These are phyloP conservation scores for Zoanthus solanderi DNA, from an alignment of 92 coral and sea anemone species.

Conservation along the genomic window DNA sequence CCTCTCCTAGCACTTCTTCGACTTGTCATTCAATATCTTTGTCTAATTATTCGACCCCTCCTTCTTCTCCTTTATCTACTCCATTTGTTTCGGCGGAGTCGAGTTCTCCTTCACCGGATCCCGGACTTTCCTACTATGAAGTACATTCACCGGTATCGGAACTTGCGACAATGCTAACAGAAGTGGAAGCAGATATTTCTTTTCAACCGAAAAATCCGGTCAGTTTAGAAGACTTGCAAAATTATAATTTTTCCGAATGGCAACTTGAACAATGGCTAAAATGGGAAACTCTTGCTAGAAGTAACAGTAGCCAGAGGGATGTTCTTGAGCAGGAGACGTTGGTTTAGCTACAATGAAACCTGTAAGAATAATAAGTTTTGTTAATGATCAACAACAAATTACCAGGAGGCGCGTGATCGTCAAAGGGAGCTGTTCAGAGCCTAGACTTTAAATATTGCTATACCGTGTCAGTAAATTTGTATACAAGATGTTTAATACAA, in stretches of 20 bases:
- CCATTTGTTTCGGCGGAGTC: conserved; percentile 85
- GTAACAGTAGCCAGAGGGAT: conserved; percentile 74
- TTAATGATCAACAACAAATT: background rate
- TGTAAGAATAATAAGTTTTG: background rate
- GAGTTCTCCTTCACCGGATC: conserved; percentile 70
- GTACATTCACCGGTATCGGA: conserved; percentile 73
- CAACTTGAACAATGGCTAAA: conserved; percentile 83
- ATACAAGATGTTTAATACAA: background rate
- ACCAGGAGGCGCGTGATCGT: background rate
- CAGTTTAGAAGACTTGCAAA: conserved; percentile 46
- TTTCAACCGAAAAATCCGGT: conserved; percentile 62
- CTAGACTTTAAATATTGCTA: background rate
- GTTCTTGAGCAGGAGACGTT: conserved; percentile 87
- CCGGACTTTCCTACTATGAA: conserved; percentile 73
- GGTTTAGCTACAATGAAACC: conserved; percentile 45
- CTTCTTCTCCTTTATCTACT: conserved; percentile 78
- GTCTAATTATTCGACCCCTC: conserved; percentile 80
- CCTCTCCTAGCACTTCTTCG: conserved; percentile 81
- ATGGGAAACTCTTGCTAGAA: conserved; percentile 85
- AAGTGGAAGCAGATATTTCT: conserved; percentile 77
- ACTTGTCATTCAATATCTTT: conserved; percentile 72
- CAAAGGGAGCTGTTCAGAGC: background rate
- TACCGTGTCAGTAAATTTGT: background rate
- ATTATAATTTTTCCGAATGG: conserved; percentile 77
- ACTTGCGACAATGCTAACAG: conserved; percentile 74